Conservation (phyloP, 1,140 invertebrate species). For the Euura saliciscinereae region DNA sequence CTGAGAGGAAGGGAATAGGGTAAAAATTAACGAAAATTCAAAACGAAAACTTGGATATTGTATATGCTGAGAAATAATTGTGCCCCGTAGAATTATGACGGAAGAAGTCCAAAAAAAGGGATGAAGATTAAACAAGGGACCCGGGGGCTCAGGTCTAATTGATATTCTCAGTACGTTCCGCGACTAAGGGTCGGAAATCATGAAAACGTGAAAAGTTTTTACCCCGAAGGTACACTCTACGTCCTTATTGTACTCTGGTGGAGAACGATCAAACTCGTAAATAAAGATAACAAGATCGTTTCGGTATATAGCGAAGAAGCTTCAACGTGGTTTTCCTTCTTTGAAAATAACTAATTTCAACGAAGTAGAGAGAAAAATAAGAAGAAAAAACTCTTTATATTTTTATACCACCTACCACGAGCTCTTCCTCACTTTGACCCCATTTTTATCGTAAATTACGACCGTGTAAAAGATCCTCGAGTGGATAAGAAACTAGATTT, state of each 20-base stretch:
- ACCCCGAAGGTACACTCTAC: too few relatives aligned
- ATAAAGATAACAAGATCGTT: not conserved
- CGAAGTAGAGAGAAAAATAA: too few relatives aligned
- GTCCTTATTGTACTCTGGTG: too few relatives aligned
- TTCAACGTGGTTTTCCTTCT: not conserved
- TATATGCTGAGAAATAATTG: too few relatives aligned
- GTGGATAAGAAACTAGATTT: not conserved
- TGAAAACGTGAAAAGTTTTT: too few relatives aligned
- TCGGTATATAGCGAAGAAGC: constrained; percentile 11
- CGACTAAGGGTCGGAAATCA: not conserved
- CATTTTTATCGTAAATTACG: not conserved
- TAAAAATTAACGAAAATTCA: too few relatives aligned
- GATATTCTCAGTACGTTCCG: not conserved
- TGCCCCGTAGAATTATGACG: too few relatives aligned
- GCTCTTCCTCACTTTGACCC: not conserved
- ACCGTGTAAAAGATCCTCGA: not conserved
- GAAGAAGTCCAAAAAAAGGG: not conserved
- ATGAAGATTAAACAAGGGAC: not conserved
- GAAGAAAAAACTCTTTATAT: too few relatives aligned
- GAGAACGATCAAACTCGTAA: not conserved
- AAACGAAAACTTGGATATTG: too few relatives aligned
- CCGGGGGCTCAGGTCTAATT: not conserved
- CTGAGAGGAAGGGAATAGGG: too few relatives aligned
- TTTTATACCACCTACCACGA: not conserved
- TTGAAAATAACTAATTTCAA: too few relatives aligned